Base-by-base conservation (phyloP, 2,888 invertebrate species). In the Coenonympha glycerion region DNA sequence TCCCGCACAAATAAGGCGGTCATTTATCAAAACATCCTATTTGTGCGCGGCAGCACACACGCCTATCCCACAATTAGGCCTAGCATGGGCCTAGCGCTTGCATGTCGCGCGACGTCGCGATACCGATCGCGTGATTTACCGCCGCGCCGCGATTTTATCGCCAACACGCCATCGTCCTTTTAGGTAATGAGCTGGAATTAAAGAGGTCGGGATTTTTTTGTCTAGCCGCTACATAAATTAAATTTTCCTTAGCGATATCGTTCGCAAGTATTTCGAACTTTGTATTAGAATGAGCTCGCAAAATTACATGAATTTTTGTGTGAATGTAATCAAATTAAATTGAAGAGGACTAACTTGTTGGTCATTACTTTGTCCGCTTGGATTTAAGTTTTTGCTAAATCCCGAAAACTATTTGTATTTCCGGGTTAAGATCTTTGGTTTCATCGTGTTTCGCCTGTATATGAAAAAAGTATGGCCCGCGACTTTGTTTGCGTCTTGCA, bases 101-200 rank as follows among this genome's bases (percentile, higher is more conserved):
- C 77, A 74, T 77, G 71, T 72, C 65, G 67, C 69, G 70, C 56
- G 58, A 59, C 61, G 59, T 69, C 69, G 66, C 45, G 80, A 78
- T 80, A 79, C 63, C 52, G 59, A 73, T 79, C 80, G 68, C 68
- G 74, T 80, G 80, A 80, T 79, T 78, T 79, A 79, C 77, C 76
- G 73, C 65, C 53, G 39, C 53, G 47, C 44, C 37, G 39, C 34
- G 40, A 54, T 49, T 5, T 30, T 49, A 49, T 49, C 49, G 13
- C 11, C 39, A 50, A 59, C 62, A 62, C 63, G 62, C 61, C 62
- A 63, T 61, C 49, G 50, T 56, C 57, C 68, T 68, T 69, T 68
- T 72, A 66, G 73, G 77, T 78, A 78, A 78, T 77, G 77, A 78
- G 76, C 72, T 51, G 47, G 55, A 56, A 56, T 56, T 56, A 53